A percentile compares a stretch with the other conserved stretches of the same genome.
phyloP scores from a whole-genome alignment of 2,113 vertebrate species.

The Paradoxurus hermaphroditus region DNA sequence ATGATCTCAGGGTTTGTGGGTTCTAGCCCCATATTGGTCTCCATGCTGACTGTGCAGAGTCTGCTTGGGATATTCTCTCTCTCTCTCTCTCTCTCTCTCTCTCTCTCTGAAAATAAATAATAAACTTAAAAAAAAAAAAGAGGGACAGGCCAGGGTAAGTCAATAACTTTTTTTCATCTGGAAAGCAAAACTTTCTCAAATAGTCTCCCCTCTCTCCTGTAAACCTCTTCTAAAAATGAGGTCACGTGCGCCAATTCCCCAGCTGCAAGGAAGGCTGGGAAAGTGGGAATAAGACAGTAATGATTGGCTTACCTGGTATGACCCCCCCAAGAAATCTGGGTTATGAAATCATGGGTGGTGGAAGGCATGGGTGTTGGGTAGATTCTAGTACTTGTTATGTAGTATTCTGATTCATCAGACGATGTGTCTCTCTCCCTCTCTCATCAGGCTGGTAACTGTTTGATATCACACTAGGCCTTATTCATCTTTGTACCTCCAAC shows the following conservation, averaged over 20 bases:
- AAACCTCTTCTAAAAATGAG: not conserved
- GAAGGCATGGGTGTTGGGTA: not conserved
- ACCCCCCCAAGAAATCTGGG: not conserved
- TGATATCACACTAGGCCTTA: not conserved
- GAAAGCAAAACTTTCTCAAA: not conserved
- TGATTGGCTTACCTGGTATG: not conserved
- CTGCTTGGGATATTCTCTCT: no score
- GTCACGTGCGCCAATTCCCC: no score
- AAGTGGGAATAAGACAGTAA: not conserved
- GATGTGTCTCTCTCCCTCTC: not conserved
- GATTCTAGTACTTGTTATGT: not conserved
- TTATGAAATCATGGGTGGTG: not conserved
- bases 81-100: no score
- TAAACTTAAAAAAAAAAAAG: not conserved
- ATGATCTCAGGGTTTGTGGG: no score
- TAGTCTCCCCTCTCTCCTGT: not conserved
- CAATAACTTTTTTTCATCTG: conserved; percentile 6
- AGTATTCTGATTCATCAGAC: not conserved
- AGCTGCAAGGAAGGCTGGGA: not conserved
- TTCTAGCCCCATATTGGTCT: no score
- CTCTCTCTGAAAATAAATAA: no score
- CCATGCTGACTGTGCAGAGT: no score
- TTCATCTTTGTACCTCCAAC: not conserved
- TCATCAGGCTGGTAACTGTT: not conserved
- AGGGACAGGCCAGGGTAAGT: not conserved